Evolutionary conservation across 2,113 vertebrate genomes (phyloP), one percentile per base, ranked within the genome.

Genomic region (Equus przewalskii): DNA sequence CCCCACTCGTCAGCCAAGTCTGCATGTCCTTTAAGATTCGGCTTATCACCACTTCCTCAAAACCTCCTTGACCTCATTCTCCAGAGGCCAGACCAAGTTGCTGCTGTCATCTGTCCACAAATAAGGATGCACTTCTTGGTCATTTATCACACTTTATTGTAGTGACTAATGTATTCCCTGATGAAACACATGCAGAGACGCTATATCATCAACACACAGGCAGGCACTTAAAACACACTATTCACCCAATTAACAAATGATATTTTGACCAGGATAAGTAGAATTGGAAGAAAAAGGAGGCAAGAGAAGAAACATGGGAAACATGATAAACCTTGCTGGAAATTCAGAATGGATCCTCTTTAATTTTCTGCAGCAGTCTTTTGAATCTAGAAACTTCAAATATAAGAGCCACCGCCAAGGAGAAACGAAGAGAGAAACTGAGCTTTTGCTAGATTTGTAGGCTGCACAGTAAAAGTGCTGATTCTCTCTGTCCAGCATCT

Each of bases 1-100:
- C 0, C 7, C 5, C 0, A 0, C 0, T 26, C 16, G 4, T 36
- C 28, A 3, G 30, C 1, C n/a, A 51, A 44, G 15, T 12, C 28
- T 41, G 13, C 19, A 13, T 1, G 5, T 67, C 26, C 24, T 78
- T 56, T 22, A 41, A 69, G 7, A 73, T 36, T 19, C 7, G 69
- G 49, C 44, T 41, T 3, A 36, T 8, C 26, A 85, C 9, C 15
- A 16, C 16, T n/a, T 56, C 4, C 36, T 24, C 10, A 67, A 86
- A 85, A 22, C 10, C 21, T 44, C 2, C 11, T 33, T 44, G 44
- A 62, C 36, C 21, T 73, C 36, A 65, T 60, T 67, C 1, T 89
- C 6, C 15, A 10, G 13, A 54, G 3, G 33, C 19, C 14, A 70
- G 7, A 18, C 28, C 64, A 85, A n/a, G 6, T 1, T 81, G 5